Conservation (phyloP, 1,140 invertebrate species). For the Calycopis cecrops region DNA sequence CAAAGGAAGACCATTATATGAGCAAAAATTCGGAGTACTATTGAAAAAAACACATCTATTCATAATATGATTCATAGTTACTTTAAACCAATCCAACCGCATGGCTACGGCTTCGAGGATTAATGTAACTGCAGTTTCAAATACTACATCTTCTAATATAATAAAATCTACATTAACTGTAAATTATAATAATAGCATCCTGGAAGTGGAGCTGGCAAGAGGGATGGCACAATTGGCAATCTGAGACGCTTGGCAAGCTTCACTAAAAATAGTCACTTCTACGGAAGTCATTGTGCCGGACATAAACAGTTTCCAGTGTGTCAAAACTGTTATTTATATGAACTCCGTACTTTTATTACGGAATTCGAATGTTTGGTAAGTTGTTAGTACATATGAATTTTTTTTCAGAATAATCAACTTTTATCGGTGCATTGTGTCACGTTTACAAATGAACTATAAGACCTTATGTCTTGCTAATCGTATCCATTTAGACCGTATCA, state of each 20-base stretch:
- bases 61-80: not conserved
- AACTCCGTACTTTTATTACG: not conserved
- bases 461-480: not conserved
- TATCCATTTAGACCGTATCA: too few species aligned
- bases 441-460: conserved; percentile 9
- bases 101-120: not conserved
- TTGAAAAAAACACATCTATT: too few species aligned
- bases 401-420: not conserved
- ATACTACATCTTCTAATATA: not conserved
- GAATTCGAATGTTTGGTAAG: too few species aligned
- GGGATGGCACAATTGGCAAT: conserved; percentile 31
- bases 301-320: conserved; percentile 28
- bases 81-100: not conserved
- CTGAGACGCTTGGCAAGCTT: conserved; percentile 25
- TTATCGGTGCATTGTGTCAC: not conserved
- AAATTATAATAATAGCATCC: conserved; percentile 21
- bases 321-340: conserved; percentile 25
- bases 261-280: conserved; percentile 21
- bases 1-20: too few species aligned
- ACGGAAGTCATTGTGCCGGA: conserved; percentile 27
- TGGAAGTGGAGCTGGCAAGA: conserved; percentile 33
- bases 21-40: too few species aligned
- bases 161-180: conserved; percentile 12
- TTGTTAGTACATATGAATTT: not conserved
- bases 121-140: not conserved